Evolutionary conservation across 2,888 invertebrate species (phyloP).

Genomic region (Ennomos fuscantarius): DNA sequence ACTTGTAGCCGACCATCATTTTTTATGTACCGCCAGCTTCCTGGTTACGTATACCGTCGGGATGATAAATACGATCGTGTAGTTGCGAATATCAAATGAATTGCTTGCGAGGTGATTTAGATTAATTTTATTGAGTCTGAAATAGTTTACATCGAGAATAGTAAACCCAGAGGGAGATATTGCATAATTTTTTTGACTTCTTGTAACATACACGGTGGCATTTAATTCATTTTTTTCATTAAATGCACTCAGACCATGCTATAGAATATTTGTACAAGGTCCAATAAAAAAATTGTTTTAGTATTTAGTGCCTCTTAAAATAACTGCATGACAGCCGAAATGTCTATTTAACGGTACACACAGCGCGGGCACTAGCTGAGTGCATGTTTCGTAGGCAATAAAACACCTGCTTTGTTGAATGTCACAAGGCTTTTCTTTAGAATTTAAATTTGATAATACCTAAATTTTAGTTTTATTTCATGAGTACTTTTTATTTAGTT

Average conservation of each 20-base stretch:
- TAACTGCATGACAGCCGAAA: too few species aligned
- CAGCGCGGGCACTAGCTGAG: too few species aligned
- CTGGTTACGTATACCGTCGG: constrained; percentile 15
- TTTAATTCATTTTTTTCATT: too few species aligned
- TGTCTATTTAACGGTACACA: too few species aligned
- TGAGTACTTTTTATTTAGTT: too few species aligned
- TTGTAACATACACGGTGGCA: constrained; percentile 3
- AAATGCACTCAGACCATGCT: background rate
- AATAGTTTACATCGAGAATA: constrained; percentile 11
- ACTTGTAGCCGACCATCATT: constrained; percentile 19
- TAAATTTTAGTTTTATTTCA: too few species aligned
- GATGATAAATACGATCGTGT: constrained; percentile 10
- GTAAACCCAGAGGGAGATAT: background rate
- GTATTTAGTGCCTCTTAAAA: too few species aligned
- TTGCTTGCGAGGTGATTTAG: constrained; percentile 26
- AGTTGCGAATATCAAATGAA: constrained; percentile 28
- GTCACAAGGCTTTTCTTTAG: too few species aligned
- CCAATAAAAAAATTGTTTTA: too few species aligned
- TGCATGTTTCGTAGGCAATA: too few species aligned
- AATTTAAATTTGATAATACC: too few species aligned
- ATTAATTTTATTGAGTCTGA: constrained; percentile 28
- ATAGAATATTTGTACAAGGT: background rate
- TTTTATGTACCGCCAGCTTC: constrained; percentile 15
- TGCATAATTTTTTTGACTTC: constrained; percentile 6
- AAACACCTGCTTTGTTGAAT: too few species aligned